Evolutionary conservation across 2,113 vertebrate species (phyloP).

Genomic region (Fulica atra): DNA sequence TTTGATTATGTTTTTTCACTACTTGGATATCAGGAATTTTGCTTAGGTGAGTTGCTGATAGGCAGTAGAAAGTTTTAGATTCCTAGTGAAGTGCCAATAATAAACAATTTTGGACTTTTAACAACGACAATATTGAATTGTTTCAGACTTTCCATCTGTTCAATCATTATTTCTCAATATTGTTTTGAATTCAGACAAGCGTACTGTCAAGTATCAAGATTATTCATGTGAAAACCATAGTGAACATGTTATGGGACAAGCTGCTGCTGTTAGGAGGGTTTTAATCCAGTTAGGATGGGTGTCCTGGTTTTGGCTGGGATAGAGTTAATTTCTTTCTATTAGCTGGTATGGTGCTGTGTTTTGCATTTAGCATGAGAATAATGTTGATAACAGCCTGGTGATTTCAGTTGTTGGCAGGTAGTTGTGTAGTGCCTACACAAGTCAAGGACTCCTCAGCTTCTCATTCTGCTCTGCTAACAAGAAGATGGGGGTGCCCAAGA

Average conservation of each 20-base stretch:
- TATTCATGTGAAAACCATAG: background rate
- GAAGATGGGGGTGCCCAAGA: too few species aligned
- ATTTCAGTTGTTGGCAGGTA: too few species aligned
- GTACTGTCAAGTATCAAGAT: background rate
- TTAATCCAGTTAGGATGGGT: background rate
- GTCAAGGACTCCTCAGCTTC: too few species aligned
- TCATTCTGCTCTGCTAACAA: too few species aligned
- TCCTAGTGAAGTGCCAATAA: background rate
- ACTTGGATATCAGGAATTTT: background rate
- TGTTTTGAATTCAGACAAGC: background rate
- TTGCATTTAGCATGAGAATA: too few species aligned
- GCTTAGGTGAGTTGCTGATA: background rate
- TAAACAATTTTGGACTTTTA: background rate
- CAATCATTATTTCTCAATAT: background rate
- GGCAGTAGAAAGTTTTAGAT: background rate
- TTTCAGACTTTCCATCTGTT: background rate
- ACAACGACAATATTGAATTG: background rate
- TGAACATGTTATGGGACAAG: background rate
- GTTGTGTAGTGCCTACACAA: too few species aligned
- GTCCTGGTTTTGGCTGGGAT: too few species aligned
- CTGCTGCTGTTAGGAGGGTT: background rate
- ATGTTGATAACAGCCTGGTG: too few species aligned
- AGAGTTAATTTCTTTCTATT: too few species aligned
- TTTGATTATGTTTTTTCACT: background rate
- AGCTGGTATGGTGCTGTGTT: too few species aligned